These are phyloP conservation scores for Stichopus horrens DNA, from an alignment of 53 echinoderm and acorn worm genomes.

Conservation along the genomic window DNA sequence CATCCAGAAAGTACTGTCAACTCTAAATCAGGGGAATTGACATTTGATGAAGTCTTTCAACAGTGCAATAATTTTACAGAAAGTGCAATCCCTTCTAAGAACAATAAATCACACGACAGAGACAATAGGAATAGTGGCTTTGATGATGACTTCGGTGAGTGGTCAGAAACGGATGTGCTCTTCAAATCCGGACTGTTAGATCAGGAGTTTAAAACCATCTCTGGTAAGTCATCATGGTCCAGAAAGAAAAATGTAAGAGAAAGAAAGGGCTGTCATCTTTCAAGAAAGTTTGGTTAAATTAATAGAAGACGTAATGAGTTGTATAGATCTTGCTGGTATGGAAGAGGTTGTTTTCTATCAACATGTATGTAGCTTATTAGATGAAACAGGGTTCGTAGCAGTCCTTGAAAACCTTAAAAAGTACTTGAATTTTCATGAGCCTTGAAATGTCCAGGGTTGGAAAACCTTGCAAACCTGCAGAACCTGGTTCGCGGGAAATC, in stretches of 20 bases:
- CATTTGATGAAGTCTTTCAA: slow-evolving; percentile 26
- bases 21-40: neutral
- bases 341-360: too few relatives aligned
- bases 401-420: too few relatives aligned
- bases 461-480: too few relatives aligned
- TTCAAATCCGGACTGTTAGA: slow-evolving; percentile 77
- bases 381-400: too few relatives aligned
- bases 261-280: too few relatives aligned
- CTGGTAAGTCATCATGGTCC: slow-evolving; percentile 52
- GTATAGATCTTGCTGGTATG: too few relatives aligned
- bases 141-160: slow-evolving; percentile 72
- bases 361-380: too few relatives aligned
- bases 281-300: too few relatives aligned
- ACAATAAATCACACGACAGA: neutral
- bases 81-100: slow-evolving; percentile 12
- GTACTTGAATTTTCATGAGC: too few relatives aligned
- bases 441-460: too few relatives aligned
- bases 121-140: slow-evolving; percentile 44
- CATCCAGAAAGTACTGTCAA: neutral
- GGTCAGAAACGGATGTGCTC: slow-evolving; percentile 80
- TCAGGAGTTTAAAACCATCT: slow-evolving; percentile 78
- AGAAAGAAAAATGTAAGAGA: neutral
- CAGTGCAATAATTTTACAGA: slow-evolving; percentile 26
- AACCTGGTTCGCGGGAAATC: too few relatives aligned
- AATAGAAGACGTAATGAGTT: too few relatives aligned